phyloP scores from a whole-genome alignment of 2,113 vertebrate genomes.

The Xenopus laevis region DNA sequence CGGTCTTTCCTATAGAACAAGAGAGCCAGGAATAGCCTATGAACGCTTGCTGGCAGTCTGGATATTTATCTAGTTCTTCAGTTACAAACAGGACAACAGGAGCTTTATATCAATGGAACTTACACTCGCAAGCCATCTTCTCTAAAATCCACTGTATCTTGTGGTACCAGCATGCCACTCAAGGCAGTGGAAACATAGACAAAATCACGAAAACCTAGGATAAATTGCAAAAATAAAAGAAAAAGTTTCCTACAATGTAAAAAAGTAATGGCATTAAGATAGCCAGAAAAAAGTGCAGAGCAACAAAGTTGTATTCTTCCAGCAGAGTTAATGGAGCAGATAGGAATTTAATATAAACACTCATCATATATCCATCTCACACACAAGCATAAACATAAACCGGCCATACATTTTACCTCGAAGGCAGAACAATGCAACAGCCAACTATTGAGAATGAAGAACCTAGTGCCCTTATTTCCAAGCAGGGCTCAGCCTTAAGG shows the following conservation, averaged over 20 bases:
- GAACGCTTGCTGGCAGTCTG: too few relatives aligned
- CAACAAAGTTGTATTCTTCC: not conserved
- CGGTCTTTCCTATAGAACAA: slow-evolving; percentile 69
- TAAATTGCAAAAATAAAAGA: not conserved
- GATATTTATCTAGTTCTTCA: too few relatives aligned
- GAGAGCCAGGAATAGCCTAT: not conserved
- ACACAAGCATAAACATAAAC: too few relatives aligned
- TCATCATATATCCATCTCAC: too few relatives aligned
- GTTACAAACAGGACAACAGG: too few relatives aligned
- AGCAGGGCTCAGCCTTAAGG: too few relatives aligned
- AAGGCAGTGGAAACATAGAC: slow-evolving; percentile 68
- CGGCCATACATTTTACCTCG: too few relatives aligned
- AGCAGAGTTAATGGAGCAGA: not conserved
- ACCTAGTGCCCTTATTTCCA: too few relatives aligned
- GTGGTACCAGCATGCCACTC: slow-evolving; percentile 58
- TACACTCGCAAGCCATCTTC: slow-evolving; percentile 65
- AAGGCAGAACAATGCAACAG: too few relatives aligned
- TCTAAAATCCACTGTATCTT: slow-evolving; percentile 62
- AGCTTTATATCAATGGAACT: slow-evolving; percentile 47
- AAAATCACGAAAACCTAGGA: slow-evolving; percentile 78
- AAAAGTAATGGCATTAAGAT: not conserved
- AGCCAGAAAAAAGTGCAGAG: not conserved
- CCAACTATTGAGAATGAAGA: too few relatives aligned
- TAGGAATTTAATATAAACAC: too few relatives aligned
- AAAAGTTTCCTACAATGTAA: not conserved